A percentile compares a stretch with the other conserved stretches of the same genome.
phyloP scores from a whole-genome alignment of 2,113 vertebrate genomes.

The Sylvia atricapilla region DNA sequence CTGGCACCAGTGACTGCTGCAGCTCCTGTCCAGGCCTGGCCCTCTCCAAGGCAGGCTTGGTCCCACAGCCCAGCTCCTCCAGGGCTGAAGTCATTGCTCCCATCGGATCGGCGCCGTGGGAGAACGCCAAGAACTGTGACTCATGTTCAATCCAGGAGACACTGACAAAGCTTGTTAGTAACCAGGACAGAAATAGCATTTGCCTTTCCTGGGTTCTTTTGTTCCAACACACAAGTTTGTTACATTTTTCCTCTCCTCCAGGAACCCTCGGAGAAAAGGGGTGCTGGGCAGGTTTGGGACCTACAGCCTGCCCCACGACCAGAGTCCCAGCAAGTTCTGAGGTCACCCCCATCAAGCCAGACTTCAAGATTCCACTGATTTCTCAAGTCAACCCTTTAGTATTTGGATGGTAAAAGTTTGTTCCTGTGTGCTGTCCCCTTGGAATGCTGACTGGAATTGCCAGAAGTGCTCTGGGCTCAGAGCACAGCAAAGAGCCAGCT shows the following conservation, averaged over 20 bases:
- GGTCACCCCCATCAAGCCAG: background rate
- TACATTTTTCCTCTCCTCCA: background rate
- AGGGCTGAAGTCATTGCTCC: constrained; percentile 9
- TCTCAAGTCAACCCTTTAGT: background rate
- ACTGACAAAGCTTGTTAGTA: constrained; percentile 42
- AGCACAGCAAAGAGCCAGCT: background rate
- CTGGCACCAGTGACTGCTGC: background rate
- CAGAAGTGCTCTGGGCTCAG: background rate
- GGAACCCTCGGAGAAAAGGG: background rate
- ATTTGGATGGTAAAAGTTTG: background rate
- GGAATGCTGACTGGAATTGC: background rate
- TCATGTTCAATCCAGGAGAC: constrained; percentile 40
- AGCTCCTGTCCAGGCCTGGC: background rate
- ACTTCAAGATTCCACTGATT: background rate
- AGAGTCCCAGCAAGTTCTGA: background rate
- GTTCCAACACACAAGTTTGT: background rate
- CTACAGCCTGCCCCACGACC: background rate
- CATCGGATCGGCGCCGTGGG: background rate
- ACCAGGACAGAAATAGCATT: constrained; percentile 38
- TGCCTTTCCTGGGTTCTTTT: constrained; percentile 29
- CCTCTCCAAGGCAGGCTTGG: background rate
- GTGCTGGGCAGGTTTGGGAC: background rate
- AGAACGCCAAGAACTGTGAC: constrained; percentile 59
- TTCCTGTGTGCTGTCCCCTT: background rate
- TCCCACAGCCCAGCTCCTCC: constrained; percentile 6